A percentile compares a stretch with the other conserved stretches of the same genome.
phyloP scores from a whole-genome alignment of 2,113 vertebrate species.

The Zonotrichia leucophrys region DNA sequence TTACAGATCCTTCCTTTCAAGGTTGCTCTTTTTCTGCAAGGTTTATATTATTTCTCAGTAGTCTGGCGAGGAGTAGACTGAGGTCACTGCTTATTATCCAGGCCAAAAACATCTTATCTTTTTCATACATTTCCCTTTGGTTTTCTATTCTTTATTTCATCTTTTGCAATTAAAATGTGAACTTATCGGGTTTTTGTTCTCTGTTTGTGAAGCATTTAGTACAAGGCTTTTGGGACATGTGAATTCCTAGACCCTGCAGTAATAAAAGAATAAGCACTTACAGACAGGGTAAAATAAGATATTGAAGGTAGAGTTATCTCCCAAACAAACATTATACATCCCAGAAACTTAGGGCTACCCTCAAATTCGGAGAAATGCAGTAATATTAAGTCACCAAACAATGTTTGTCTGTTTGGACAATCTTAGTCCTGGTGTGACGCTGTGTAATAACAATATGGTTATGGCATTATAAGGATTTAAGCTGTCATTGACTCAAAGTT shows the following conservation, averaged over 20 bases:
- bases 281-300: not conserved
- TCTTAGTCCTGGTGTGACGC: not conserved
- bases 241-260: not conserved
- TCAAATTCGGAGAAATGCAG: not conserved
- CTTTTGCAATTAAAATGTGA: not conserved
- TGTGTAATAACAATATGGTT: not conserved
- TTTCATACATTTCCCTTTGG: not conserved
- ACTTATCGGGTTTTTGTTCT: not conserved
- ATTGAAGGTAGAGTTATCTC: not conserved
- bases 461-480: not conserved
- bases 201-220: not conserved
- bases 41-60: not conserved
- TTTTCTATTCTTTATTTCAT: conserved; percentile 2
- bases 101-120: not conserved
- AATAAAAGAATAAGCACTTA: conserved; percentile 7
- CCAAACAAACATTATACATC: not conserved
- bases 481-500: not conserved
- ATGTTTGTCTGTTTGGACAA: not conserved
- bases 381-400: not conserved
- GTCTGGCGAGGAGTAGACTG: not conserved
- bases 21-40: not conserved
- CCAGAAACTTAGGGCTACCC: not conserved
- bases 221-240: not conserved
- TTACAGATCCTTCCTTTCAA: not conserved
- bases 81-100: not conserved